Base-by-base conservation (phyloP, 2,888 invertebrate genomes). In the Thumatha senex region DNA sequence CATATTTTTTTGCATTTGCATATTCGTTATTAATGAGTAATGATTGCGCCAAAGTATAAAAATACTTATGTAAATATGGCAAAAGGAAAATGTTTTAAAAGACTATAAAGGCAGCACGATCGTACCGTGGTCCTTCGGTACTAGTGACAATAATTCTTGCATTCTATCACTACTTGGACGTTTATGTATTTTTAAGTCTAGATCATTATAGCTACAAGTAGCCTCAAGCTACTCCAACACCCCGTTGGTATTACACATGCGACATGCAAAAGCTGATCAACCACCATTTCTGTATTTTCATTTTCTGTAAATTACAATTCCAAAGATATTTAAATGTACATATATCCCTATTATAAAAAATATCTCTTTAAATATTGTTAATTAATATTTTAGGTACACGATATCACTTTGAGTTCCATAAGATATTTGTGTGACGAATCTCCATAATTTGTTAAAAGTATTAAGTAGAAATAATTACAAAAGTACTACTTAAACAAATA, bases 391-490 rank as follows among this genome's bases (percentile, higher is more conserved):
- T n/a, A n/a, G n/a, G 62, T 70, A 70, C 61, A 67, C 60, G 62
- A 61, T 56, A 39, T 52, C 40, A 47, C 61, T 59, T 62, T 60
- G 61, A 76, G 76, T 78, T 80, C 66, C 48, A 56, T 70, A 63
- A 81, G 77, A 81, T 80, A 81, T 74, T 75, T 69, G 66, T 79
- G 80, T 86, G 83, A 84, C 82, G 82, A 80, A 83, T 82, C 74
- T 76, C 65, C 71, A 74, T 81, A 72, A 83, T 86, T 85, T 80
- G 76, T 80, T 82, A 83, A 78, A 82, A 80, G 78, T 78, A 86
- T 84, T 79, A 85, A 75, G 79, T 67, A 56, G 58, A 75, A 78
- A 74, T 67, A 76, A 74, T 74, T 56, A 51, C 69, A 71, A 64
- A 60, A 70, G 67, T 69, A 69, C n/a, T 24, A 2, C 18, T 4